phyloP scores from a whole-genome alignment of 1,140 invertebrate species.

The Branchinecta lindahli region DNA sequence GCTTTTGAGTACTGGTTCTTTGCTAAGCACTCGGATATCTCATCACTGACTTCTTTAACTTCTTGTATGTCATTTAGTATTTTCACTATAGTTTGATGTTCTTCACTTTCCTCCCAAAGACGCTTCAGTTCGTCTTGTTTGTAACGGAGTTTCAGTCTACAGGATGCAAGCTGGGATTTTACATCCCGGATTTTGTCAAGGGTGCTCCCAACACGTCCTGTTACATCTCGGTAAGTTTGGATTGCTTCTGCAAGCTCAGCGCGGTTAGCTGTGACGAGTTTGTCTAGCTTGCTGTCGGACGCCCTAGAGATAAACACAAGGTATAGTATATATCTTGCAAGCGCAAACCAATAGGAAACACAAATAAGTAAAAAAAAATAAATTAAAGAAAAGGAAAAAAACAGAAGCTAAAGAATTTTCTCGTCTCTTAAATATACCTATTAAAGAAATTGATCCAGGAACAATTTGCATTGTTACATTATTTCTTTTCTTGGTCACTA shows the following conservation, averaged over 20 bases:
- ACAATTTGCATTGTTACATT: too few species aligned
- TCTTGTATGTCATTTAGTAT: conserved; percentile 5
- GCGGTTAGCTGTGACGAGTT: neutral
- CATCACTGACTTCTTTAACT: conserved; percentile 1
- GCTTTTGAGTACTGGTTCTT: neutral
- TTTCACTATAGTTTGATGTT: neutral
- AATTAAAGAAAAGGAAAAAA: neutral
- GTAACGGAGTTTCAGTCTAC: neutral
- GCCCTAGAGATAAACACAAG: neutral
- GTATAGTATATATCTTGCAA: neutral
- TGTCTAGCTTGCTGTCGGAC: neutral
- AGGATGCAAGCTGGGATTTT: neutral
- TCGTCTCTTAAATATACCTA: neutral
- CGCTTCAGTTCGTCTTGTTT: conserved; percentile 1
- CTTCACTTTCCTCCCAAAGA: neutral
- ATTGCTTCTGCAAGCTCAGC: neutral
- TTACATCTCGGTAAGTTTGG: neutral
- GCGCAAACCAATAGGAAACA: neutral
- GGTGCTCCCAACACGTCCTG: neutral
- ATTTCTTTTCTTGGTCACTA: too few species aligned
- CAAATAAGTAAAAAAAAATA: neutral
- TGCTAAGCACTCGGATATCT: neutral
- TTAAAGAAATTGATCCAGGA: too few species aligned
- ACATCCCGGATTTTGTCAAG: neutral
- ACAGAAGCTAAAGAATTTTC: neutral